Percentiles rank a stretch among this genome's conserved stretches.
Conservation (phyloP, 2,113 vertebrate genomes). For the Siniperca knerii region DNA sequence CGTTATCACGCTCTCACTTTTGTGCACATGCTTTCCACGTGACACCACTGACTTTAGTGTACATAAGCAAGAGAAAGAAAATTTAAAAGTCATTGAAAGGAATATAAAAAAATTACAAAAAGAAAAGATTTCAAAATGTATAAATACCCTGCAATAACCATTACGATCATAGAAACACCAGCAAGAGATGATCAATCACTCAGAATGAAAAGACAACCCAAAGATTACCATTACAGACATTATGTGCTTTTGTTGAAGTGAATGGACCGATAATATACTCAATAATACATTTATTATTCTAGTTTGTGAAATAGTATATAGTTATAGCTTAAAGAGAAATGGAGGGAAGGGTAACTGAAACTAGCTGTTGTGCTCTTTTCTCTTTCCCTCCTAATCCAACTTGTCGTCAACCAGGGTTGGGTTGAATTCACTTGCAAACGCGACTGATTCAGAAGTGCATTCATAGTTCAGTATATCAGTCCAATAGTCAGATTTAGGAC, state of each 20-base stretch:
- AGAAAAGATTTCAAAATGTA: slow-evolving; percentile 63
- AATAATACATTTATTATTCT: slow-evolving; percentile 81
- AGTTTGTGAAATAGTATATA: slow-evolving; percentile 69
- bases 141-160: slow-evolving; percentile 81
- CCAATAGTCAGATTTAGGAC: slow-evolving; percentile 1
- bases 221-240: slow-evolving; percentile 82
- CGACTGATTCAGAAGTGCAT: slow-evolving; percentile 11
- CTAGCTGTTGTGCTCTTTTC: slow-evolving; percentile 39
- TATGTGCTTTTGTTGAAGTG: slow-evolving; percentile 74
- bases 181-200: slow-evolving; percentile 77
- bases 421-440: slow-evolving; percentile 6
- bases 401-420: background rate
- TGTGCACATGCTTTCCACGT: slow-evolving; percentile 76
- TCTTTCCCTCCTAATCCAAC: slow-evolving; percentile 36
- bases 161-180: slow-evolving; percentile 81
- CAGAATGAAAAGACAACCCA: slow-evolving; percentile 76
- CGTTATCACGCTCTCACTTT: slow-evolving; percentile 48
- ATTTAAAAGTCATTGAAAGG: slow-evolving; percentile 15
- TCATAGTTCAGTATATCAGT: slow-evolving; percentile 1
- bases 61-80: slow-evolving; percentile 64
- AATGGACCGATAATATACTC: slow-evolving; percentile 68
- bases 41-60: slow-evolving; percentile 73
- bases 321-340: slow-evolving; percentile 71
- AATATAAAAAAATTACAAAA: slow-evolving; percentile 65
- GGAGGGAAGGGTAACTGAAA: slow-evolving; percentile 54